These are phyloP conservation scores for Stenoptilia bipunctidactyla DNA, from an alignment of 2,888 invertebrate genomes.

Conservation along the genomic window DNA sequence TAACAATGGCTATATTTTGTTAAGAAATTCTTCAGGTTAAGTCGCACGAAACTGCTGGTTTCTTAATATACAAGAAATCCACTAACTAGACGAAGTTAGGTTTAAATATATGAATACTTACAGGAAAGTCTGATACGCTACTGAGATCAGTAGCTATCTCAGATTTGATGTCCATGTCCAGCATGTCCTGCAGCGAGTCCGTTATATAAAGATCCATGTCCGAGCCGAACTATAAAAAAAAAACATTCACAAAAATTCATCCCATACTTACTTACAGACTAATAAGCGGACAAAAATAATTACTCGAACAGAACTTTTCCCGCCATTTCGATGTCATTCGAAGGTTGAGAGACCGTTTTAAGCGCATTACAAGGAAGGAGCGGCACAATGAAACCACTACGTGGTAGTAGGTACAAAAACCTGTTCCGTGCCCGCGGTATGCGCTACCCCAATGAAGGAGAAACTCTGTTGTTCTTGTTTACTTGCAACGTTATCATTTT, in stretches of 20 bases:
- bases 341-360: not conserved
- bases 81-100: too few species aligned
- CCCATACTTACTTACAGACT: not conserved
- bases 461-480: conserved; percentile 15
- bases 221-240: conserved; percentile 61
- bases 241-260: conserved; percentile 5
- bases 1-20: too few species aligned
- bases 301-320: conserved; percentile 25
- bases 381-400: conserved; percentile 54
- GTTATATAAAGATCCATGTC: conserved; percentile 76
- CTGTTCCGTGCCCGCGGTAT: conserved; percentile 58
- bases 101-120: conserved; percentile 34
- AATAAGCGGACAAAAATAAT: conserved; percentile 3
- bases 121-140: conserved; percentile 76
- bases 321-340: conserved; percentile 28
- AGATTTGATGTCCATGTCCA: conserved; percentile 89
- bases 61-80: too few species aligned
- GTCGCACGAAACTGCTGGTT: too few species aligned
- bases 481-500: conserved; percentile 19
- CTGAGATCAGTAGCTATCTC: conserved; percentile 86
- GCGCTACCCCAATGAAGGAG: conserved; percentile 31
- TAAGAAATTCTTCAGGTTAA: too few species aligned
- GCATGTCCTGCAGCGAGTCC: conserved; percentile 88
- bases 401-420: conserved; percentile 44
- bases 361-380: conserved; percentile 9